These are phyloP conservation scores for Cancer borealis DNA, from an alignment of 2,888 invertebrate genomes.

Conservation along the genomic window DNA sequence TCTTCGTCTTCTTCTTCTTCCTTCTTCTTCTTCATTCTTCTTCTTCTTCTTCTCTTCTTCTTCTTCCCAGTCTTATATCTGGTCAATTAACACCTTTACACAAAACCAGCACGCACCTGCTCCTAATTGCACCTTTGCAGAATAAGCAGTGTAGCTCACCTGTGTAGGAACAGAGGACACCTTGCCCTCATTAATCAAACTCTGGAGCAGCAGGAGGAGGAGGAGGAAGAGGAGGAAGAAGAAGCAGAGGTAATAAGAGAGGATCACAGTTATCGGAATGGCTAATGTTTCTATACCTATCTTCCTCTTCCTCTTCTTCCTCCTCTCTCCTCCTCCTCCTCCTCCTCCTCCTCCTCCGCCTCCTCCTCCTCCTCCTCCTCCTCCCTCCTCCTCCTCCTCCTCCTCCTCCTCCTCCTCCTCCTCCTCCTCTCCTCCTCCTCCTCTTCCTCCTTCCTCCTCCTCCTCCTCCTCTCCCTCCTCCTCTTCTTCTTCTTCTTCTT, in stretches of 20 bases:
- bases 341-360: not conserved
- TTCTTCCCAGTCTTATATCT: not conserved
- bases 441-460: not conserved
- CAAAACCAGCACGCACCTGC: not conserved
- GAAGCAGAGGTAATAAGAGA: not conserved
- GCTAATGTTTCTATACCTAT: not conserved
- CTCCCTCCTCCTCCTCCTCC: not conserved
- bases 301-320: not conserved
- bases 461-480: not conserved
- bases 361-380: conserved; percentile 22
- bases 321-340: too few species aligned
- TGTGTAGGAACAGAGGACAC: not conserved
- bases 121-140: conserved; percentile 8
- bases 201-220: conserved; percentile 18
- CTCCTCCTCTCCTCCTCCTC: not conserved
- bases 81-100: not conserved
- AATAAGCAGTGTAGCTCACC: conserved; percentile 17
- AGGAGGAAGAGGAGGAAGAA: not conserved
- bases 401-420: not conserved
- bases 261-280: not conserved
- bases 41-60: not conserved
- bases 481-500: not conserved
- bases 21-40: too few species aligned
- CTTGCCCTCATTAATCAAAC: conserved; percentile 9
- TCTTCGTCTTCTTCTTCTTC: too few species aligned